Base-by-base conservation (phyloP, 1,140 invertebrate genomes). In the Drosophila sechellia region DNA sequence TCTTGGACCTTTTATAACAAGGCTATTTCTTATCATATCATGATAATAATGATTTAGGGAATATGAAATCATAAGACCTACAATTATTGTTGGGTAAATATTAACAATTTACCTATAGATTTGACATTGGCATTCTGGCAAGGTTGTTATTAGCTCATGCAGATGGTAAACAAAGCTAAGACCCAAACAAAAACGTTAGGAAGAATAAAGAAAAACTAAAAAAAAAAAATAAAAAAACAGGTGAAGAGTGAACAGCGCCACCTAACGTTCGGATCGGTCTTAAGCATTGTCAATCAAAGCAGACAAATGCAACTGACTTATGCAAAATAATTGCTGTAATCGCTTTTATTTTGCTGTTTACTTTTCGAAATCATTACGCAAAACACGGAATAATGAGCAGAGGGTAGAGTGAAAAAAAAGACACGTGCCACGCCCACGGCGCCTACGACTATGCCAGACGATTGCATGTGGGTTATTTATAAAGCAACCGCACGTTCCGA, bases 381-480 rank as follows among this genome's bases (percentile, higher is more conserved):
- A 75, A 75, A 27, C 25, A 31, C 45, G 31, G 37, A 8, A 34
- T 34, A 34, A 31, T 34, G 8, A 50, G 46, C 13, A 48, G 22
- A 43, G 40, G 15, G 45, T 42, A 25, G 6, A 52, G 57, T 43
- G 31, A 50, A 39, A 52, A 52, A 46, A 22, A 15, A 42, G 0
- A 13, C 34, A 63, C 27, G 17, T 39, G 75, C 50, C 83, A 87
- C 83, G 77, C 81, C 81, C 46, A 77, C 49, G 72, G 54, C 60
- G 71, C 72, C 73, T 48, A 34, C 15, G 17, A 20, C 25, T 40
- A 43, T 37, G 64, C 34, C 63, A 57, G 69, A 71, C 56, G 50
- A 64, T 74, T 81, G 63, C 71, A 77, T 66, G 74, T 49, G 52
- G 34, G 37, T 63, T 81, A 75, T 83, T 79, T 79, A 56, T 70